Evolutionary conservation across 2,797 vertebrate species (phyloP).

Genomic region (Lacerta bilineata): DNA sequence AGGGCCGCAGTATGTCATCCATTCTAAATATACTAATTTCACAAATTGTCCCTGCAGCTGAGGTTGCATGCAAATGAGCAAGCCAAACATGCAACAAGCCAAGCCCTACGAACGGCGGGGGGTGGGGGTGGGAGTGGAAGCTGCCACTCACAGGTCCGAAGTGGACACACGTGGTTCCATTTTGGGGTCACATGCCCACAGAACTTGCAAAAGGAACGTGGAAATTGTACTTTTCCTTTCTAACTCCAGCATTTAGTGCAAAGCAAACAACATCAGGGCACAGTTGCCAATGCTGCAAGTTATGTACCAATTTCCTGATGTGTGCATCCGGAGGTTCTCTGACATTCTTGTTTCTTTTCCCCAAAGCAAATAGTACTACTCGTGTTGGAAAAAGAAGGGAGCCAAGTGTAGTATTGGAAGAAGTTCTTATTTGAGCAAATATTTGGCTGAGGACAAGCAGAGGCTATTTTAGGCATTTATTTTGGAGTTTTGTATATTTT

Average conservation of each 20-base stretch:
- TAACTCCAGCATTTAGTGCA: background rate
- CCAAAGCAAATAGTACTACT: background rate
- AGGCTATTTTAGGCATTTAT: background rate
- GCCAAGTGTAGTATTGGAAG: background rate
- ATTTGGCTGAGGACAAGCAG: background rate
- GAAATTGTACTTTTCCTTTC: background rate
- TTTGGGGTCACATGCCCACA: background rate
- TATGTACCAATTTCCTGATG: background rate
- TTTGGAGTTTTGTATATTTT: background rate
- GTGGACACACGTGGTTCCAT: background rate
- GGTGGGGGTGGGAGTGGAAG: too few relatives aligned
- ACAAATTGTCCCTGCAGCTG: background rate
- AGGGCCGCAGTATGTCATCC: background rate
- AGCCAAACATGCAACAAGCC: background rate
- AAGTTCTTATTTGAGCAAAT: conserved; percentile 22
- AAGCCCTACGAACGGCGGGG: too few relatives aligned
- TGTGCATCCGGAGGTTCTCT: background rate
- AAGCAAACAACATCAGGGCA: background rate
- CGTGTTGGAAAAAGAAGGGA: background rate
- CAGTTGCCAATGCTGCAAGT: background rate
- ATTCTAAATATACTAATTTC: background rate
- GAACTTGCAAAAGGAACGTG: background rate
- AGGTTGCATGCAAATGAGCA: background rate
- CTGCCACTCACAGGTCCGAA: background rate
- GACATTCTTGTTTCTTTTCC: background rate